Evolutionary conservation across 2,888 invertebrate genomes (phyloP).

Genomic region (Scrobipalpa atriplicella): DNA sequence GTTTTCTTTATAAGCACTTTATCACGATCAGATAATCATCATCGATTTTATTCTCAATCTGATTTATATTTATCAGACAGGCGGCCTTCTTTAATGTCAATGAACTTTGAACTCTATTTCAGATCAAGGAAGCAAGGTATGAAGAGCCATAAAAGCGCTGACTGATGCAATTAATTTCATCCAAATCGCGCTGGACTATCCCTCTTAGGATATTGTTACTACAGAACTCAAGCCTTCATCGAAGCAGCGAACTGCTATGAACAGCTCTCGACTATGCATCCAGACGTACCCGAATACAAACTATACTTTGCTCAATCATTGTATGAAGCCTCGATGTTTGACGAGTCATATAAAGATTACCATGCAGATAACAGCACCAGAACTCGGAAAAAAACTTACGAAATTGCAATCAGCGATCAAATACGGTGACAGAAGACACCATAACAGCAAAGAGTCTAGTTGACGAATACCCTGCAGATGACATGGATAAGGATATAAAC

Average conservation of each 20-base stretch:
- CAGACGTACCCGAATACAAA: conserved; percentile 94
- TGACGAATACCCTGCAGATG: conserved; percentile 93
- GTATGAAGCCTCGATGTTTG: conserved; percentile 97
- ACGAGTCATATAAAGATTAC: conserved; percentile 95
- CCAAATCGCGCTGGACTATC: conserved; percentile 96
- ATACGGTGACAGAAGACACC: conserved; percentile 97
- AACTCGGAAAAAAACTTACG: conserved; percentile 86
- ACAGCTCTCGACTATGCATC: conserved; percentile 92
- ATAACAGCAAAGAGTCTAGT: conserved; percentile 95
- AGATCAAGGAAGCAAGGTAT: conserved; percentile 97
- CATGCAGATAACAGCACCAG: conserved; percentile 86
- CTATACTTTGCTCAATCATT: conserved; percentile 97
- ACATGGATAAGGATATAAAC: conserved; percentile 97
- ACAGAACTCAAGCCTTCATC: conserved; percentile 95
- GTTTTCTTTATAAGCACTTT: conserved; percentile 16
- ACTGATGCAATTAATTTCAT: conserved; percentile 90
- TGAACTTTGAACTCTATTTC: conserved; percentile 45
- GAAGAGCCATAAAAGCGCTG: conserved; percentile 94
- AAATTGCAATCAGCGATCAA: conserved; percentile 98
- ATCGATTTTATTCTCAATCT: background rate
- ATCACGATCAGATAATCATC: conserved; percentile 11
- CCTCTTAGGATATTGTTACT: conserved; percentile 97
- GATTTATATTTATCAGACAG: conserved; percentile 1
- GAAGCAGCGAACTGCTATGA: conserved; percentile 98
- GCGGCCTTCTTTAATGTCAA: conserved; percentile 15